A percentile compares a stretch with the other conserved stretches of the same genome.
Conservation (phyloP, 2,113 vertebrate species). For the Calyptomena viridis region DNA sequence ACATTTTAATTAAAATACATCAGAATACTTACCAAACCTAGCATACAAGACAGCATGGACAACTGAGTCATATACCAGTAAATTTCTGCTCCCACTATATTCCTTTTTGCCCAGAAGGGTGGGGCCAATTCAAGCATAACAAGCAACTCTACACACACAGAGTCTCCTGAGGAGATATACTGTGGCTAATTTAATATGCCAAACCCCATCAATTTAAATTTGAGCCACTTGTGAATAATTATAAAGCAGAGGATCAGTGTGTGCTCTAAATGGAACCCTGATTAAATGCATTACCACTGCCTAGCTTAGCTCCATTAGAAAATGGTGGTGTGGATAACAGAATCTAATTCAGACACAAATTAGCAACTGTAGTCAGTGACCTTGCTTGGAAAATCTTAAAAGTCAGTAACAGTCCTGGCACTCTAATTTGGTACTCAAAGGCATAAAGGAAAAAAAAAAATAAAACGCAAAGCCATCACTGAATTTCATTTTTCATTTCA, state of each 20-base stretch:
- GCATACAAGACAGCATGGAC: not conserved
- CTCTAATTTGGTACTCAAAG: not conserved
- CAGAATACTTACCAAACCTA: not conserved
- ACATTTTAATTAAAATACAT: not conserved
- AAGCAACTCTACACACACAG: not conserved
- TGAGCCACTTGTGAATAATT: not conserved
- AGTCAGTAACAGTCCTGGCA: not conserved
- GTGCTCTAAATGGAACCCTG: not conserved
- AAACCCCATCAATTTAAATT: not conserved
- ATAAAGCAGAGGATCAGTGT: not conserved
- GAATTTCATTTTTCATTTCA: slow-evolving; percentile 16
- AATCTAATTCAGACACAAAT: not conserved
- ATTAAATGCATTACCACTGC: not conserved
- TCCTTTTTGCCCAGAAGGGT: not conserved
- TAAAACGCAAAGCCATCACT: not conserved
- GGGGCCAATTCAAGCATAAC: not conserved
- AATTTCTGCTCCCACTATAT: not conserved
- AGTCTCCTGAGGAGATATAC: not conserved
- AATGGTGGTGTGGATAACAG: not conserved
- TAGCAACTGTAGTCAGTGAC: not conserved
- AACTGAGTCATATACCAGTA: not conserved
- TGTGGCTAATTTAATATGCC: not conserved
- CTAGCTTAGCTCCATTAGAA: not conserved
- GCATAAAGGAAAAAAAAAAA: not conserved
- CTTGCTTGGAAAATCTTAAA: not conserved